Evolutionary conservation across 2,797 vertebrate genomes (phyloP).

Genomic region (Chaetophractus vellerosus): DNA sequence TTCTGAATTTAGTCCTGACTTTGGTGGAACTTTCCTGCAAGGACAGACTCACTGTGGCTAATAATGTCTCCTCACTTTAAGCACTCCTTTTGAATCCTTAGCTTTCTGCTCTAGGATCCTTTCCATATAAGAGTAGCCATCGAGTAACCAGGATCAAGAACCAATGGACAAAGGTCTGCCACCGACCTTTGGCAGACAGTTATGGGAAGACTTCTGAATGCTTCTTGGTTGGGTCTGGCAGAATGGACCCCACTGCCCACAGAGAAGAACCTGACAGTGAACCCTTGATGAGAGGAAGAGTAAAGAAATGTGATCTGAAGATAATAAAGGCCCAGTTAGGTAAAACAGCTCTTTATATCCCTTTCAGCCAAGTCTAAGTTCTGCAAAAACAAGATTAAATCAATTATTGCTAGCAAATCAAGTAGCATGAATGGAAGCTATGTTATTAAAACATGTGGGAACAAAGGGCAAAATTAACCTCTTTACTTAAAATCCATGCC

Average conservation of each 20-base stretch:
- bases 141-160: neutral
- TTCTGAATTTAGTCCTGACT: neutral
- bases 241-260: accelerated
- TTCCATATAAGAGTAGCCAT: neutral
- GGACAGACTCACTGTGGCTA: neutral
- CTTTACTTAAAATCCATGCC: neutral
- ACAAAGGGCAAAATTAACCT: neutral
- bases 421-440: neutral
- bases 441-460: neutral
- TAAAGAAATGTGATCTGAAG: too few species aligned
- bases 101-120: accelerated
- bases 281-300: too few species aligned
- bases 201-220: neutral
- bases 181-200: neutral
- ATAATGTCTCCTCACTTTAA: neutral
- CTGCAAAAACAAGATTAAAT: neutral
- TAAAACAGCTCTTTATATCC: neutral
- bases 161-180: too few species aligned
- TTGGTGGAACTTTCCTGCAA: neutral
- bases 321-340: accelerated
- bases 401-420: neutral
- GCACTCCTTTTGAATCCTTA: neutral
- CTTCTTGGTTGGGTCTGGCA: neutral
- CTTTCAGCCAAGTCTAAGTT: neutral
- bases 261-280: accelerated